Percentiles rank a stretch among this genome's conserved stretches.
Conservation (phyloP, 1,140 invertebrate genomes). For the Acromyrmex charruanus region DNA sequence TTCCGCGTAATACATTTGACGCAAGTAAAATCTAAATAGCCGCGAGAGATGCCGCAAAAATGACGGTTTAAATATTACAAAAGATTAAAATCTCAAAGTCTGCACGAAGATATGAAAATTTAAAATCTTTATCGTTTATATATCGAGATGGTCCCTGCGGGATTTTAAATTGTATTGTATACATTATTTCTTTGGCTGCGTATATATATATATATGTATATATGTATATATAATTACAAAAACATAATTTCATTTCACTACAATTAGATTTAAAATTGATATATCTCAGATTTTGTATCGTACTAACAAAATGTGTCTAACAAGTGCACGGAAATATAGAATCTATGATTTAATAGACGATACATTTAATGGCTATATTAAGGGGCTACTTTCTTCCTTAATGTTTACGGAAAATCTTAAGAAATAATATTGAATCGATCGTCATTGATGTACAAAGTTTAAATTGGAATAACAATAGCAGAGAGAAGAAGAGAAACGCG, state of each 20-base stretch:
- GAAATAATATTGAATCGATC: conserved; percentile 56
- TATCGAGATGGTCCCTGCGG: conserved; percentile 79
- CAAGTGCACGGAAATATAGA: conserved; percentile 55
- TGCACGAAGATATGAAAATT: conserved; percentile 66
- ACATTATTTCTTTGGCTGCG: conserved; percentile 47
- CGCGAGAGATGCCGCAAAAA: conserved; percentile 11
- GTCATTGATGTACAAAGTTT: conserved; percentile 14
- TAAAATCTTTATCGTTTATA: conserved; percentile 65
- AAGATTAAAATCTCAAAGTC: conserved; percentile 47
- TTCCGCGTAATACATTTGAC: not conserved
- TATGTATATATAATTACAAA: conserved; percentile 65
- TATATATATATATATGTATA: conserved; percentile 33
- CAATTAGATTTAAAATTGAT: conserved; percentile 56
- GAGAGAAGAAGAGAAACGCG: not conserved
- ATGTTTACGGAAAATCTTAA: conserved; percentile 55
- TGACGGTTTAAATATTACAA: conserved; percentile 55
- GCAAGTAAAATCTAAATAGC: conserved; percentile 41
- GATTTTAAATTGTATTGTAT: conserved; percentile 72
- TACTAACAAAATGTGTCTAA: conserved; percentile 39
- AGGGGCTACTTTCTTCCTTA: conserved; percentile 32
- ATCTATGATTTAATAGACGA: conserved; percentile 27
- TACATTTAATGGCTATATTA: conserved; percentile 15
- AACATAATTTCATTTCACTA: conserved; percentile 58
- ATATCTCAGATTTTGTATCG: conserved; percentile 47
- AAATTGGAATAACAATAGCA: conserved; percentile 2